These are phyloP conservation scores for Agrotis segetum DNA, from an alignment of 2,888 invertebrate species.

Conservation along the genomic window DNA sequence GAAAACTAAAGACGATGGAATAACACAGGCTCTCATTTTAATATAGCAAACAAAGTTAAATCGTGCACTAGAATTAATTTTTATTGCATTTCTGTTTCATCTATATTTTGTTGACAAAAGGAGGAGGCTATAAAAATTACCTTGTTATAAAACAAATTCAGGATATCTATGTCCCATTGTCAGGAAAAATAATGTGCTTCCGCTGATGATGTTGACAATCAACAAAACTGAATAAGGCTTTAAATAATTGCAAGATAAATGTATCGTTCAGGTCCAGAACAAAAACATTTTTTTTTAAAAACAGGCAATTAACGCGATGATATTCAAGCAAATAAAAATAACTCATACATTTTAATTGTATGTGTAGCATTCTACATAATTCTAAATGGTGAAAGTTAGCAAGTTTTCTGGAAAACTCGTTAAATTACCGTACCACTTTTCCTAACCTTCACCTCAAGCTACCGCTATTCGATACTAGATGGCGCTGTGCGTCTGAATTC, in stretches of 20 bases:
- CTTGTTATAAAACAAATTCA: too few relatives aligned
- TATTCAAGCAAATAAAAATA: background rate
- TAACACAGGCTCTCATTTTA: too few relatives aligned
- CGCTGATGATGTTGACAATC: too few relatives aligned
- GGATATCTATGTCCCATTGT: too few relatives aligned
- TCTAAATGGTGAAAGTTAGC: background rate
- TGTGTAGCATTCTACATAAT: background rate
- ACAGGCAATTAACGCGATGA: background rate
- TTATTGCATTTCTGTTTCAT: too few relatives aligned
- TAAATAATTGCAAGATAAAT: too few relatives aligned
- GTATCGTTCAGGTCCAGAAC: too few relatives aligned
- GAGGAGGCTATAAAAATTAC: too few relatives aligned
- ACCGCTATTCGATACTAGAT: conserved; percentile 57
- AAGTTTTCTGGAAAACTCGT: conserved; percentile 23
- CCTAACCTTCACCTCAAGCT: background rate
- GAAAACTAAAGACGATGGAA: background rate
- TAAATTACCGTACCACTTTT: conserved; percentile 14
- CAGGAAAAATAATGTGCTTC: too few relatives aligned
- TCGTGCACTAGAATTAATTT: background rate
- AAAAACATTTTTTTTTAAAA: too few relatives aligned
- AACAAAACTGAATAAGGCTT: background rate
- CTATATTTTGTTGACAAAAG: too few relatives aligned
- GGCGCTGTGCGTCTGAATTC: conserved; percentile 30
- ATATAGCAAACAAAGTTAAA: background rate
- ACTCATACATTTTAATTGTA: too few relatives aligned